These are phyloP conservation scores for Amblyornis subalaris DNA, from an alignment of 2,113 vertebrate genomes.

Conservation along the genomic window DNA sequence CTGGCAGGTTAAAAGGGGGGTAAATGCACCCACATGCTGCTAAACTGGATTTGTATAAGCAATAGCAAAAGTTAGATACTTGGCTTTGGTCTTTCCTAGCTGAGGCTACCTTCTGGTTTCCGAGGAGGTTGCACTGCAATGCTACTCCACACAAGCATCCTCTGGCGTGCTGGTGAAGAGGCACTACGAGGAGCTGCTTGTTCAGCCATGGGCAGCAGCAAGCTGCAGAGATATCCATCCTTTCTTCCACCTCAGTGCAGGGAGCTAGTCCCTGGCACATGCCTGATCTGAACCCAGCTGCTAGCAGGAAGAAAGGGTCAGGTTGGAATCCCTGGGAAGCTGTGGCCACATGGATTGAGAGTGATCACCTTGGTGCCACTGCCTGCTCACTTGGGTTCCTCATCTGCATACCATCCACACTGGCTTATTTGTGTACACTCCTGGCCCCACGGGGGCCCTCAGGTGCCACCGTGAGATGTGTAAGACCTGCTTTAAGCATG, in stretches of 20 bases:
- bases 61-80: neutral
- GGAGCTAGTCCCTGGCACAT: neutral
- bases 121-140: neutral
- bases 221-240: neutral
- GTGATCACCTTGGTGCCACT: neutral
- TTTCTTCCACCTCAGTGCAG: neutral
- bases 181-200: neutral
- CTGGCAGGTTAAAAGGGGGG: neutral
- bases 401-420: neutral
- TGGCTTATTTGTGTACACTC: neutral
- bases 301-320: neutral
- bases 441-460: neutral
- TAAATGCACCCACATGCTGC: neutral
- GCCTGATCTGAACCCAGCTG: neutral
- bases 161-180: fast-evolving
- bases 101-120: neutral
- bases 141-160: neutral
- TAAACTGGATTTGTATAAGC: neutral
- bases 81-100: neutral
- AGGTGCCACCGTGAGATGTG: neutral
- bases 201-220: neutral
- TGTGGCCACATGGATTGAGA: neutral
- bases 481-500: neutral
- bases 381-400: neutral
- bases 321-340: neutral